Evolutionary conservation across 1,140 invertebrate species (phyloP), one percentile per base, ranked within the genome.

Genomic region (Temnothorax longispinosus): DNA sequence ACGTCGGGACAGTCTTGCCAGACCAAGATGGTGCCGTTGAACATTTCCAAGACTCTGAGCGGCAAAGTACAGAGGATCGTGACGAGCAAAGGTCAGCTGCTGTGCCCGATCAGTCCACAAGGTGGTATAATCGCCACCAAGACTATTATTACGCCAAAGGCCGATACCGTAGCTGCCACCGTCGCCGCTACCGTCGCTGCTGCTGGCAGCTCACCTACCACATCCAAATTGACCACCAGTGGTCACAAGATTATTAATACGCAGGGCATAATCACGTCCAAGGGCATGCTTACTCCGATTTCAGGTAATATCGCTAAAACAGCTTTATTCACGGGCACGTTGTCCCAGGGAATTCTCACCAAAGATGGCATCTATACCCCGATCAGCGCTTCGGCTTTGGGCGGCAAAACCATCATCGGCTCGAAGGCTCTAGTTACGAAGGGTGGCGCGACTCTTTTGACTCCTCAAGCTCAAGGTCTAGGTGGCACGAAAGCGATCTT

Each of bases 401-500:
- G 88, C 8, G 92, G 90, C 10, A 94, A 94, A 74, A 86, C 92
- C 0, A 88, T 94, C 3, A 91, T 93, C 54, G 85, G 90, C 35
- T 89, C 91, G 18, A 94, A 94, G 75, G 64, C 92, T n/a, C 58
- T 93, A 21, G 87, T 93, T 32, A 90, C 90, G 13, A 94, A 93
- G 65, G 86, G 88, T 58, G 81, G 85, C 8, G 88, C 92, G 5
- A 89, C 94, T 71, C 92, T 93, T 27, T 89, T 90, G 47, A 82
- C 87, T 21, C 7, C 69, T 1, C 80, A 81, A 71, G n/a, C 64
- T 54, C 92, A 92, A 80, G 89, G 76, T 72, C 27, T 93, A n/a
- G 90, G 95, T 65, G 95, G 95, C 58, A 95, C 95, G 6, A 96
- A 96, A 91, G 95, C 96, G 89, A 93, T 96, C 32, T 94, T 96